Base-by-base conservation (phyloP, 2,888 invertebrate genomes). In the Drosophila melanosoma region DNA sequence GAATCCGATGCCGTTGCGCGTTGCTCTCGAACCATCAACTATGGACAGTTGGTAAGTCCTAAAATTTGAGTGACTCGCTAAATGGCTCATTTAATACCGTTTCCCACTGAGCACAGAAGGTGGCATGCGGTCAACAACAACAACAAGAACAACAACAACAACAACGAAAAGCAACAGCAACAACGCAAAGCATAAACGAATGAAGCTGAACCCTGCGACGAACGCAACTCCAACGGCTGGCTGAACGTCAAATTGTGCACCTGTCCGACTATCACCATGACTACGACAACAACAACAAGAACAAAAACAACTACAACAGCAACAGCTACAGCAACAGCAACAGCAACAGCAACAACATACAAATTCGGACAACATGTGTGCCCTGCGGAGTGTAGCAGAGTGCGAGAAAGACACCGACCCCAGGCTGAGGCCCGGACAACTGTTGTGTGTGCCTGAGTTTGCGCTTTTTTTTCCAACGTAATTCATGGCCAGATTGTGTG, bases 231-330 rank as follows among this genome's bases (percentile, higher is more conserved):
- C 66, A 84, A 76, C 82, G 84, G 69, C 88, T 88, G 83, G 57
- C 77, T 72, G 78, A 78, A 81, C 81, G 77, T 89, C 83, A 87
- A 88, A 74, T 90, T 89, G 81, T 91, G 91, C 91, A 91, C 91
- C 91, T 91, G 91, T 91, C 84, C 91, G 76, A 82, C 91, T 79
- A 90, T 92, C 83, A 78, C 89, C 91, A 90, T 91, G 91, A 82
- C 91, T 83, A 91, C 90, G 72, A 67, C 64, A 63, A 69, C 74
- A 72, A 64, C 54, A 85, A 48, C 64, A 62, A 26, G 2, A 26
- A 35, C 53, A 67, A 15, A 64, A 70, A 26, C 67, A 68, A 29
- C 52, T 54, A 15, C 45, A 20, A 20, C 45, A 3, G 20, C 20
- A 36, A 15, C 36, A 15, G 20, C 20, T 15, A 15, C 36, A 15